These are phyloP conservation scores for Neomonachus schauinslandi DNA, from an alignment of 2,113 vertebrate species.

Conservation along the genomic window DNA sequence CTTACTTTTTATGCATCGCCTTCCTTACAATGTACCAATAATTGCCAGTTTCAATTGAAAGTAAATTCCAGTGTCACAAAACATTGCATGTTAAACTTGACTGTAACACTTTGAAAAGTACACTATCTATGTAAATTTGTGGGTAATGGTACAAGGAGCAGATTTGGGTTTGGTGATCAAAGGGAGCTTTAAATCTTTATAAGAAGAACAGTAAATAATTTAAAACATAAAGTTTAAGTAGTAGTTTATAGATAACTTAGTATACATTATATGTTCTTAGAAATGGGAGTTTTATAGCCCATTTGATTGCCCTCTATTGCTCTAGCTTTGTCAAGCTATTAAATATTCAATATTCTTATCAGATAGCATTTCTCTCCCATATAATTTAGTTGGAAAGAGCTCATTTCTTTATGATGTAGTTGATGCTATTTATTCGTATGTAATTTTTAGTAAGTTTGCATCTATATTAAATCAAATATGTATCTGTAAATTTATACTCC, in stretches of 20 bases:
- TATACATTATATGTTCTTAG: not conserved
- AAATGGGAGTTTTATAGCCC: not conserved
- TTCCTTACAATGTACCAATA: not conserved
- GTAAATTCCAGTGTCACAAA: not conserved
- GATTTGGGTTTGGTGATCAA: not conserved
- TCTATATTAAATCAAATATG: not conserved
- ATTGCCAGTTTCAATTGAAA: not conserved
- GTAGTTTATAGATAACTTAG: conserved; percentile 4
- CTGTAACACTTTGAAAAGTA: not conserved
- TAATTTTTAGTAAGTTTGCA: conserved; percentile 4
- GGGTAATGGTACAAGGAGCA: not conserved
- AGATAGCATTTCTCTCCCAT: not conserved
- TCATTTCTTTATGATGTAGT: not conserved
- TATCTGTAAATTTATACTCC: not conserved
- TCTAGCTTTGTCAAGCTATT: not conserved
- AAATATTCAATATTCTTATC: not conserved
- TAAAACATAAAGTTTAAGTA: conserved; percentile 38
- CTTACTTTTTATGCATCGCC: not conserved
- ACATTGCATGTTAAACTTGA: not conserved
- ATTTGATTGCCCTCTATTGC: not conserved
- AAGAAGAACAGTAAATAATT: conserved; percentile 46
- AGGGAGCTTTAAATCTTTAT: not conserved
- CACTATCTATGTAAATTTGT: not conserved
- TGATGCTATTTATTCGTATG: not conserved
- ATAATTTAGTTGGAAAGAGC: not conserved